A percentile compares a stretch with the other conserved stretches of the same genome.
Conservation (phyloP, 2,797 vertebrate genomes). For the Rhadinocentrus ornatus region DNA sequence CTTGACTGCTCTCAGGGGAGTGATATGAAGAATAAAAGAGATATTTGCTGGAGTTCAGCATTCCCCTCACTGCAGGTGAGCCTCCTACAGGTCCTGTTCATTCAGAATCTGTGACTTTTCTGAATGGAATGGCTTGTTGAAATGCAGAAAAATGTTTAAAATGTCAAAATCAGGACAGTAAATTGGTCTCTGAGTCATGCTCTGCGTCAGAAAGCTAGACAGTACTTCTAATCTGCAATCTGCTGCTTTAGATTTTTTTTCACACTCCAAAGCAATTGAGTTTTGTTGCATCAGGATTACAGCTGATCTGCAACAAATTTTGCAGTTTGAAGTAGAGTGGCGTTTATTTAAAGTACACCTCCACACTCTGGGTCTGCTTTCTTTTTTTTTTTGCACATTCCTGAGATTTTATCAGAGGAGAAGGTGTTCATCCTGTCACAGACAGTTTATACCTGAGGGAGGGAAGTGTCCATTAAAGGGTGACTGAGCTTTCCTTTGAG, state of each 20-base stretch:
- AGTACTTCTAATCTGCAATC: background rate
- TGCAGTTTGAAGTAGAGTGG: slow-evolving; percentile 36
- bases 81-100: slow-evolving; percentile 25
- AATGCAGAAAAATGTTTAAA: slow-evolving; percentile 29
- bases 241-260: slow-evolving; percentile 38
- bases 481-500: slow-evolving; percentile 53
- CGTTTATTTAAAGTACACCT: slow-evolving; percentile 40
- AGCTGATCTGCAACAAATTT: slow-evolving; percentile 43
- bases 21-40: slow-evolving; percentile 48
- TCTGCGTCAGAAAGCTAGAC: slow-evolving; percentile 13
- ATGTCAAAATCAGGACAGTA: slow-evolving; percentile 29
- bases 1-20: slow-evolving; percentile 15
- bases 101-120: slow-evolving; percentile 37
- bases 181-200: slow-evolving; percentile 24
- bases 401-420: slow-evolving; percentile 54
- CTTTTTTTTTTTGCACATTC: slow-evolving; percentile 33
- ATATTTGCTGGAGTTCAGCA: slow-evolving; percentile 44
- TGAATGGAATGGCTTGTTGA: slow-evolving; percentile 26
- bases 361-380: slow-evolving; percentile 37
- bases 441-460: slow-evolving; percentile 54
- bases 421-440: slow-evolving; percentile 55
- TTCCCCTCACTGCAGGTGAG: slow-evolving; percentile 44
- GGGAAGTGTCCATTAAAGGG: slow-evolving; percentile 64
- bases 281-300: slow-evolving; percentile 67
- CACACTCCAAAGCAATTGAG: slow-evolving; percentile 44